Evolutionary conservation across 1,140 invertebrate species (phyloP).

Genomic region (Ephestia elutella): DNA sequence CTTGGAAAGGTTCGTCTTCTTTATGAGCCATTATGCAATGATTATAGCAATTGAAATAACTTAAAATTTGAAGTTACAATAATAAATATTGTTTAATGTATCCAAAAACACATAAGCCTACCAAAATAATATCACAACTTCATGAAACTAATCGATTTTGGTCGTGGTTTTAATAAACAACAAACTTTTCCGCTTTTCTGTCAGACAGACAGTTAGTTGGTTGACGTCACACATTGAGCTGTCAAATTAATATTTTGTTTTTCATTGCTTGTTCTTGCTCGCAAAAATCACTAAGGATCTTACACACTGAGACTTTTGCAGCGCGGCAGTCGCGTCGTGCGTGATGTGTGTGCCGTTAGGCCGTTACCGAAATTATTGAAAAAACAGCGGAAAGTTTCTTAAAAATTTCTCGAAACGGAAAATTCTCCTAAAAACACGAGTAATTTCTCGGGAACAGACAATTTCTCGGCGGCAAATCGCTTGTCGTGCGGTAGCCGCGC

Average conservation of each 20-base stretch:
- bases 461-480: too few species aligned
- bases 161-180: background rate
- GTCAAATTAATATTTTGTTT: background rate
- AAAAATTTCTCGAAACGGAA: too few species aligned
- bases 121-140: background rate
- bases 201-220: background rate
- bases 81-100: background rate
- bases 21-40: slow-evolving; percentile 49
- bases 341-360: too few species aligned
- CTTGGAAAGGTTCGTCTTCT: slow-evolving; percentile 68
- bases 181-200: background rate
- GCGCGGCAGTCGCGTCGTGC: too few species aligned
- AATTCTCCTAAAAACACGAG: too few species aligned
- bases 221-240: background rate
- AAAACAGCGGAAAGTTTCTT: too few species aligned
- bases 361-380: too few species aligned
- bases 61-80: background rate
- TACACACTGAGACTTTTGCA: too few species aligned
- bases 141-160: background rate
- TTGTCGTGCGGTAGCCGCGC: too few species aligned
- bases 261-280: too few species aligned
- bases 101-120: background rate
- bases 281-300: too few species aligned
- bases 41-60: background rate
- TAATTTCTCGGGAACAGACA: too few species aligned